Evolutionary conservation across 1,140 invertebrate genomes (phyloP), one percentile per base, ranked within the genome.

Genomic region (Pseudachorutes palmiensis): DNA sequence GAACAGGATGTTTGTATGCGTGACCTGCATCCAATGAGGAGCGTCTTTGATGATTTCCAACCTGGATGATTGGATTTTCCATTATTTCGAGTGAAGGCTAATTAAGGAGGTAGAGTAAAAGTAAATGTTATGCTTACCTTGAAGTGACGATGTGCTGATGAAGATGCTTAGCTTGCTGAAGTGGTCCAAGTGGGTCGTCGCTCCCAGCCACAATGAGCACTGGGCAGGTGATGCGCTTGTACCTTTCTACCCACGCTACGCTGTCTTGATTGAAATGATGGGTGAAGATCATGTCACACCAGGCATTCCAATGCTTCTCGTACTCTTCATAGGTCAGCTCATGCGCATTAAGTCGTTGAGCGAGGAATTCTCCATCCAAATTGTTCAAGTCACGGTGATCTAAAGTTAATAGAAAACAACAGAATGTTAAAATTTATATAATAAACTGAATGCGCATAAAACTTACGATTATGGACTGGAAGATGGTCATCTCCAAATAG

Each of bases 31-130:
- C 51, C 51, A 55, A 24, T 55, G 51, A 12, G 51, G 51, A 16
- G 51, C 51, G 12, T 22, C 51, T 55, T 55, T 3, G 51, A 55
- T 55, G 9, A 55, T 26, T 24, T 55, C 51, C 51, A 55, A 55
- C 24, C 51, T 55, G 24, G 5, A 55, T 5, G 12, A 14, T 55
- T 16, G 24, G 24, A 24, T 14, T 14, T 55, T 26, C 12, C 9
- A 55, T 55, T 24, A 55, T 12, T 14, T 22, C 51, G 24, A 26
- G 51, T 19, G 5, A 19, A 14, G 14, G 24, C 12, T 14, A 5
- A 14, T 24, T 55, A 12, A 16, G 9, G 51, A 12, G 24, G 24
- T 9, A 22, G 5, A 14, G 24, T 19, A 24, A 55, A 19, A 16
- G 24, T 16, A 55, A 24, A 19, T 16, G 5, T 19, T 45, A 45